Conservation (phyloP, 30 jellyfish, hydroid and myxozoan genomes). For the Aurelia aurita region DNA sequence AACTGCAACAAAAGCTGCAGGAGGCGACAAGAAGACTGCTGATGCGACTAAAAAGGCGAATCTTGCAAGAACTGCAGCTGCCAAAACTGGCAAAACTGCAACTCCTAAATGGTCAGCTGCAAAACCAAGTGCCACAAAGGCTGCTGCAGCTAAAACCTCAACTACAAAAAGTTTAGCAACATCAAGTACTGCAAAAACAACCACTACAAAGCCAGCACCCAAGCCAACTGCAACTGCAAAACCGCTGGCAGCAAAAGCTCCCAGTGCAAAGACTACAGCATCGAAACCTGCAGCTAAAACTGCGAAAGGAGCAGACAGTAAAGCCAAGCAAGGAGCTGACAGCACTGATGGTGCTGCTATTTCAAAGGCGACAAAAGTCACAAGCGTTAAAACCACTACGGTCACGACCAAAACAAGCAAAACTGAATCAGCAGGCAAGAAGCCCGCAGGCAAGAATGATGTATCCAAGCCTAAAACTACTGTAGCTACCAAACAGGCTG, state of each 20-base stretch:
- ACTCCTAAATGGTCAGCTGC: neutral
- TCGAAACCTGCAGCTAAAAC: conserved; percentile 6
- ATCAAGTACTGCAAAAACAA: neutral
- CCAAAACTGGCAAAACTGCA: conserved; percentile 3
- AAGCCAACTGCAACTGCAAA: conserved; percentile 19
- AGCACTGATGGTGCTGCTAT: conserved; percentile 42
- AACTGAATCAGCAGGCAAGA: neutral
- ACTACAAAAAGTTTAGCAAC: conserved; percentile 14
- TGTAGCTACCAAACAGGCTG: conserved; percentile 3
- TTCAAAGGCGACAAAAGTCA: conserved; percentile 2
- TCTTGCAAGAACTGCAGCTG: conserved; percentile 14
- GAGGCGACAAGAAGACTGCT: conserved; percentile 16
- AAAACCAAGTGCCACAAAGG: neutral
- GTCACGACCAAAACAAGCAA: conserved; percentile 1
- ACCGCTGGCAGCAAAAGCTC: conserved; percentile 32
- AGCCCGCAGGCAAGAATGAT: neutral
- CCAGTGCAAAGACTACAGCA: conserved; percentile 6
- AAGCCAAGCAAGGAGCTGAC: conserved; percentile 1
- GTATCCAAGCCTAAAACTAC: neutral
- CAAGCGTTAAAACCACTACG: neutral
- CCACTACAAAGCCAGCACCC: conserved; percentile 7
- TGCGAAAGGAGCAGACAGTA: neutral
- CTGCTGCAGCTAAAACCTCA: neutral
- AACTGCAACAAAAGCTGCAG: conserved; percentile 1
- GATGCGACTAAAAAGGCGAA: conserved; percentile 2